Conservation (phyloP, 2,113 vertebrate species). For the Sisor rabdophorus region DNA sequence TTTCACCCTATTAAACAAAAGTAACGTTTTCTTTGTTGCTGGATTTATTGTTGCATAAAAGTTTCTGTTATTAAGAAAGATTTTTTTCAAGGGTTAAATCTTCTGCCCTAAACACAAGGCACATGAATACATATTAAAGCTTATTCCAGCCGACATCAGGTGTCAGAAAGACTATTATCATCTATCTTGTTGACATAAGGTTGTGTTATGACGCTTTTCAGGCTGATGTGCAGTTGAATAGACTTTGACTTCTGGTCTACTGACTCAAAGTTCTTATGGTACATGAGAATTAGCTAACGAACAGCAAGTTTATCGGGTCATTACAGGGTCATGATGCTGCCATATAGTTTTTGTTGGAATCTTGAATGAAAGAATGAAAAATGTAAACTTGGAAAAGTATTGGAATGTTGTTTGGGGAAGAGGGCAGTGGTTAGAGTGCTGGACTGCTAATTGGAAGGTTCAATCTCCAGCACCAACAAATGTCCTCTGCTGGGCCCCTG, state of each 20-base stretch:
- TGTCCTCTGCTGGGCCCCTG: too few species aligned
- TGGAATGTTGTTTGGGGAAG: too few species aligned
- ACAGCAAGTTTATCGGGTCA: not conserved
- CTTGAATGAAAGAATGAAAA: not conserved
- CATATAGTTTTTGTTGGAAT: not conserved
- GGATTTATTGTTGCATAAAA: not conserved
- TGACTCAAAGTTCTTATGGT: not conserved
- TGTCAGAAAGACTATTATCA: not conserved
- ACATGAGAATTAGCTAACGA: not conserved
- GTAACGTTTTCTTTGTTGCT: not conserved
- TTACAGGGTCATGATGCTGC: not conserved
- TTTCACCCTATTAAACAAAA: not conserved
- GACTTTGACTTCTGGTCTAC: not conserved
- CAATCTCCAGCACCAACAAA: too few species aligned
- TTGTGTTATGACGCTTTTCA: not conserved
- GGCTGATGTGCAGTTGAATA: not conserved
- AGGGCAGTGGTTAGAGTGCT: too few species aligned
- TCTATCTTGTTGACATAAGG: not conserved
- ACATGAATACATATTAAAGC: not conserved
- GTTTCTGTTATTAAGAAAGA: too few species aligned
- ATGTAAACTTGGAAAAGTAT: too few species aligned
- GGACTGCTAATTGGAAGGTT: too few species aligned
- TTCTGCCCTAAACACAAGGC: not conserved
- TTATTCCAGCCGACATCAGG: not conserved
- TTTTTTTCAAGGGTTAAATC: too few species aligned